Evolutionary conservation across 2,113 vertebrate genomes (phyloP), one percentile per base, ranked within the genome.

Genomic region (Gymnogyps californianus): DNA sequence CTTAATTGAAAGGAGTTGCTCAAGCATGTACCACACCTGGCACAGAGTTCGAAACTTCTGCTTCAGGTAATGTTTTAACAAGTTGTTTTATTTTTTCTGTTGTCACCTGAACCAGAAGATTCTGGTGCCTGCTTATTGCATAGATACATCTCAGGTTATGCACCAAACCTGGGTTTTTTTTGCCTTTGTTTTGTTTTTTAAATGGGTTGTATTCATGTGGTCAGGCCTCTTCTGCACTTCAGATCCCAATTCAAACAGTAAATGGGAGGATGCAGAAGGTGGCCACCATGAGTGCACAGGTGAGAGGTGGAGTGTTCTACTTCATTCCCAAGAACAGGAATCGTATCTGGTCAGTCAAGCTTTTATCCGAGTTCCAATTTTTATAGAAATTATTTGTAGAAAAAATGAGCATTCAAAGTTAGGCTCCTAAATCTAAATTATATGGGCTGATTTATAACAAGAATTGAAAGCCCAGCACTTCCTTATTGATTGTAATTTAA

Each of bases 11-110:
- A 78, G 80, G 74, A 67, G 82, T 90, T 97, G 92, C 94, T 96
- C 94, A 94, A 89, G 87, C 94, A 55, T 40, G 90, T 93, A 81
- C 80, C 93, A 69, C 78, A 47, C 93, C 91, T 93, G 91, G 87
- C 70, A 81, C 58, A 22, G 72, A 91, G 83, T 46, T 80, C 75
- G 94, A 87, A 93, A 95, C 83, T 96, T 86, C 92, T 94, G 91
- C 93, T 97, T 44, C 94, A 79, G 94, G 96, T 94, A 34, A 95
- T 97, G 88, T 94, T 97, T 97, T 96, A 97, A 92, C 91, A 96
- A 97, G 96, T 93, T 93, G 78, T 65, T 94, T 94, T 93, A 65
- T 90, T 92, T 66, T 87, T 86, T 49, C 66, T 74, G 11, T 84
- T 96, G 92, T 97, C 91, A 67, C 88, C 86, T 44, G 80, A 96